Evolutionary conservation across 2,113 vertebrate species (phyloP).

Genomic region (Gobius niger): DNA sequence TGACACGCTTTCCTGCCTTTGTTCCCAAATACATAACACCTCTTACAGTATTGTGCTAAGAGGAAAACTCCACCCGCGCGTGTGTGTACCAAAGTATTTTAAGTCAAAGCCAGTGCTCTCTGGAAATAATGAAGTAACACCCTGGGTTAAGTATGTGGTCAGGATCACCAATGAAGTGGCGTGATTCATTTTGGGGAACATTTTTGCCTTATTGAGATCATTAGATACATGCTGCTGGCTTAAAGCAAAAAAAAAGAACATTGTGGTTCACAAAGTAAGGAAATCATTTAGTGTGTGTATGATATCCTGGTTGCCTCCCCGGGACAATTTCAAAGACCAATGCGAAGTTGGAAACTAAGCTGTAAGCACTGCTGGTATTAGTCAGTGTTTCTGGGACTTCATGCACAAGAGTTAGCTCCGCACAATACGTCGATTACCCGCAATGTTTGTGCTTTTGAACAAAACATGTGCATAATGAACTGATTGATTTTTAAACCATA

Average conservation of each 20-base stretch:
- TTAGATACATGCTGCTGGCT: not conserved
- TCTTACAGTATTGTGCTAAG: constrained; percentile 33
- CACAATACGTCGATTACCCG: too few relatives aligned
- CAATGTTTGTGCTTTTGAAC: too few relatives aligned
- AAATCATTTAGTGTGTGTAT: constrained; percentile 1
- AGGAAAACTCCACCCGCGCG: constrained; percentile 51
- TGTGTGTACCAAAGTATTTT: constrained; percentile 29
- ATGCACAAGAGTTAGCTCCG: not conserved
- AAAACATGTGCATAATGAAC: too few relatives aligned
- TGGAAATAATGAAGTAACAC: not conserved
- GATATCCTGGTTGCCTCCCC: not conserved
- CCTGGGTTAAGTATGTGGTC: not conserved
- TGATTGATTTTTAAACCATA: too few relatives aligned
- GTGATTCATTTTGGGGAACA: not conserved
- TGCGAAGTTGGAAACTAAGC: constrained; percentile 3
- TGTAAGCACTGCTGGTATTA: not conserved
- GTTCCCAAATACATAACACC: constrained; percentile 22
- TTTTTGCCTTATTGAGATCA: constrained; percentile 1
- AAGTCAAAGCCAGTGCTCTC: constrained; percentile 30
- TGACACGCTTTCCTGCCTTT: constrained; percentile 59
- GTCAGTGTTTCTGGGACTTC: not conserved
- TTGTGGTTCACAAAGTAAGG: not conserved
- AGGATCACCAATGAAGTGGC: not conserved
- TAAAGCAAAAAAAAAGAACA: not conserved
- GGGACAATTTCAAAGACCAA: not conserved